Conservation (phyloP, 2,888 invertebrate genomes). For the Cephus runcator region DNA sequence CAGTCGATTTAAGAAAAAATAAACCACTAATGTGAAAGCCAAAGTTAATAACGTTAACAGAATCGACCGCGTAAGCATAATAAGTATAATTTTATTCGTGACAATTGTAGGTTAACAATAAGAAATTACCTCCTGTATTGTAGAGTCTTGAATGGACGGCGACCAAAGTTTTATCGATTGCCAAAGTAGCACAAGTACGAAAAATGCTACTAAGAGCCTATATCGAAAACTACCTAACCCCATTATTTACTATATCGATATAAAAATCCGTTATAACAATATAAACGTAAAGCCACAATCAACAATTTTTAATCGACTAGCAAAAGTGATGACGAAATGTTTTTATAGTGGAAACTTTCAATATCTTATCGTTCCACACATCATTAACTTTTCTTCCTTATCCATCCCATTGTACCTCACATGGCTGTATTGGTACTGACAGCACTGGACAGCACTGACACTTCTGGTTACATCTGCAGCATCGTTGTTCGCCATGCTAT, state of each 20-base stretch:
- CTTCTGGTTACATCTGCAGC: not conserved
- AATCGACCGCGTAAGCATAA: not conserved
- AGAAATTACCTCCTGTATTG: conserved; percentile 20
- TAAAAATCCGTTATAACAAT: not conserved
- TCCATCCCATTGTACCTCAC: not conserved
- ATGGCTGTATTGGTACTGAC: not conserved
- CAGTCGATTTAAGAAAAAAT: not conserved
- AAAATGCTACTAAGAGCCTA: conserved; percentile 34
- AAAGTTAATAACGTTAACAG: not conserved
- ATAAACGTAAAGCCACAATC: not conserved
- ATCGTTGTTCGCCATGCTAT: not conserved
- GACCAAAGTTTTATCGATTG: conserved; percentile 28
- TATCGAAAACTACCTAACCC: conserved; percentile 45
- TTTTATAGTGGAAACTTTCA: not conserved
- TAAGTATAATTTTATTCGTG: conserved; percentile 4
- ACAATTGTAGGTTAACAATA: not conserved
- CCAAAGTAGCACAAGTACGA: conserved; percentile 30
- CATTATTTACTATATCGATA: conserved; percentile 29
- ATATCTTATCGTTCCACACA: not conserved
- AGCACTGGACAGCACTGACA: not conserved
- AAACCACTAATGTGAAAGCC: not conserved
- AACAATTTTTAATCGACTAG: not conserved
- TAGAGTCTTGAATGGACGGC: conserved; percentile 6
- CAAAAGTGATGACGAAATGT: not conserved
- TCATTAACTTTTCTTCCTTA: not conserved